Evolutionary conservation across 2,113 vertebrate genomes (phyloP).

Genomic region (Passer domesticus): DNA sequence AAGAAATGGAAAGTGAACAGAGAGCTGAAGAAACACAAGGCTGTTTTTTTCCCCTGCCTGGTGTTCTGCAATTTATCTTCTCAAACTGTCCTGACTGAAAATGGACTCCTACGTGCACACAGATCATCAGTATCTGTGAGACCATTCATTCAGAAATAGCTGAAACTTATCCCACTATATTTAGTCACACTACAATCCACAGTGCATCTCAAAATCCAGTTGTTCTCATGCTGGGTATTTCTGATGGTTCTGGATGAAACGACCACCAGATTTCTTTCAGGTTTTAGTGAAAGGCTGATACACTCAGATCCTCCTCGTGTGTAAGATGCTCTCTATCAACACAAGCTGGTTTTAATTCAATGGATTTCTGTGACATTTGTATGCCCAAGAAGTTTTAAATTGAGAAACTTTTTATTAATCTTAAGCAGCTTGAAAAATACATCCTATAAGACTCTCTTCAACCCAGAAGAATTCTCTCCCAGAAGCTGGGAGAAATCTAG

Average conservation of each 20-base stretch:
- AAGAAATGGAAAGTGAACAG: neutral
- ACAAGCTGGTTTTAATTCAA: neutral
- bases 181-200: neutral
- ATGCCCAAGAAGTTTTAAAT: neutral
- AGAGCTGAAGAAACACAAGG: neutral
- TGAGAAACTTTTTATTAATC: neutral
- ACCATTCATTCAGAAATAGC: neutral
- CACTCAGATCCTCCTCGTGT: neutral
- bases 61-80: neutral
- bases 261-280: neutral
- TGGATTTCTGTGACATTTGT: neutral
- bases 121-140: neutral
- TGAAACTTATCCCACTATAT: neutral
- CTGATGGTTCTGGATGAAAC: neutral
- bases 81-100: neutral
- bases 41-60: accelerated
- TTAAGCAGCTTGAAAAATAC: neutral
- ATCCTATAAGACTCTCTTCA: neutral
- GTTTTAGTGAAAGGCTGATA: neutral
- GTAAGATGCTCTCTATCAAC: neutral
- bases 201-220: neutral
- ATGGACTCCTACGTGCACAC: neutral
- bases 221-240: neutral
- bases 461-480: neutral
- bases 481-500: neutral